Evolutionary conservation across 2,113 vertebrate genomes (phyloP), one percentile per base, ranked within the genome.

Genomic region (Opisthocomus hoazin): DNA sequence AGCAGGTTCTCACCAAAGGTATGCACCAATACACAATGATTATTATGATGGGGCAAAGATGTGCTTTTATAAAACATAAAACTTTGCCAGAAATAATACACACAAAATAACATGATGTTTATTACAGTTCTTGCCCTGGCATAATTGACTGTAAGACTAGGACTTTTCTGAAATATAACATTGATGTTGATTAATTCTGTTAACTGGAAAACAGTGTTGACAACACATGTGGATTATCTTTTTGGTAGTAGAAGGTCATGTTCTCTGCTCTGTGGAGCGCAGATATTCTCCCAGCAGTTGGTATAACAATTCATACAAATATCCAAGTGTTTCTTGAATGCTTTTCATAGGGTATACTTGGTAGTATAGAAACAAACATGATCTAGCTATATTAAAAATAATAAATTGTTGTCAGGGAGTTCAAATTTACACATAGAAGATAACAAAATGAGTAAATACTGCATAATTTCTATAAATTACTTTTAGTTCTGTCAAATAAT

Each of bases 181-280:
- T 66, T 97, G 84, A 90, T 81, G 68, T 65, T 95, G 90, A 96
- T 93, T 92, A 89, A 76, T 96, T 96, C 56, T 96, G 74, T 94
- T 92, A 97, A 36, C 60, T 37, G 69, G 77, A 96, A 95, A 96
- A 53, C 27, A 61, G 32, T 94, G 37, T 88, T 95, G 87, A 87
- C 94, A 96, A 91, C 32, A 76, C 13, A 79, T 68, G 80, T 27
- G 19, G 64, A 74, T 90, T 88, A 71, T 87, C 26, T 66, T 90
- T 93, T 90, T 78, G 57, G 36, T 89, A 83, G 53, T 14, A 93
- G 65, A 74, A 91, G 82, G 74, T 75, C 16, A 30, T 46, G 20
- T 68, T 86, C 12, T 8, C 50, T 91, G 39, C 93, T 88, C 46
- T 81, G 32, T 68, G 64, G 56, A 74, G 50, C 82, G 56, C 26